Evolutionary conservation across 1,140 invertebrate genomes (phyloP).

Genomic region (Drosophila kikkawai): DNA sequence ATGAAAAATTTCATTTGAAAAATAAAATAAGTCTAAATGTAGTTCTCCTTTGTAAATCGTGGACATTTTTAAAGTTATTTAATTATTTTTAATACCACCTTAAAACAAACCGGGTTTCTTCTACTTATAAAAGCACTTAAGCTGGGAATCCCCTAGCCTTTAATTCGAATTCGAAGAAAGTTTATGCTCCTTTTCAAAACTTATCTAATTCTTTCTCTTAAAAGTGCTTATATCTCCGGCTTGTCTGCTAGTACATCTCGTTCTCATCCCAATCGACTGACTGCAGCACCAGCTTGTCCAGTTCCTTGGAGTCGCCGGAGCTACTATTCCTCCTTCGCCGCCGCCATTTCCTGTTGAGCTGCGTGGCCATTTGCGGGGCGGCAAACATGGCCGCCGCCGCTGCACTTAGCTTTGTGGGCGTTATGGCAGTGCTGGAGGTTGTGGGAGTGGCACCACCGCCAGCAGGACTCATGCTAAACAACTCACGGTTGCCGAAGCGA

Average conservation of each 20-base stretch:
- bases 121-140: not conserved
- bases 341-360: conserved; percentile 77
- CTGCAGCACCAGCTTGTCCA: conserved; percentile 83
- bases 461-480: conserved; percentile 77
- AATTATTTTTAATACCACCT: not conserved
- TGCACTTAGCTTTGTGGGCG: conserved; percentile 78
- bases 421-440: conserved; percentile 67
- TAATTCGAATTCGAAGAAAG: not conserved
- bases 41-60: not conserved
- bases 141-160: not conserved
- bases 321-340: conserved; percentile 81
- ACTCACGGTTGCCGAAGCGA: conserved; percentile 76
- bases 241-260: conserved; percentile 75
- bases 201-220: not conserved
- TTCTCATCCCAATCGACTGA: conserved; percentile 85
- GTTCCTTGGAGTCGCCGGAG: conserved; percentile 81
- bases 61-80: not conserved
- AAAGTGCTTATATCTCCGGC: not conserved
- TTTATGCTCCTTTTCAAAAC: not conserved
- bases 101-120: not conserved
- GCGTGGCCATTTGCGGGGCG: conserved; percentile 75
- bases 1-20: not conserved
- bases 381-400: conserved; percentile 77
- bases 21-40: too few species aligned
- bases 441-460: conserved; percentile 49